These are phyloP conservation scores for Cyphomyrus plagiostoma DNA, from an alignment of 2,113 vertebrate genomes.

Conservation along the genomic window DNA sequence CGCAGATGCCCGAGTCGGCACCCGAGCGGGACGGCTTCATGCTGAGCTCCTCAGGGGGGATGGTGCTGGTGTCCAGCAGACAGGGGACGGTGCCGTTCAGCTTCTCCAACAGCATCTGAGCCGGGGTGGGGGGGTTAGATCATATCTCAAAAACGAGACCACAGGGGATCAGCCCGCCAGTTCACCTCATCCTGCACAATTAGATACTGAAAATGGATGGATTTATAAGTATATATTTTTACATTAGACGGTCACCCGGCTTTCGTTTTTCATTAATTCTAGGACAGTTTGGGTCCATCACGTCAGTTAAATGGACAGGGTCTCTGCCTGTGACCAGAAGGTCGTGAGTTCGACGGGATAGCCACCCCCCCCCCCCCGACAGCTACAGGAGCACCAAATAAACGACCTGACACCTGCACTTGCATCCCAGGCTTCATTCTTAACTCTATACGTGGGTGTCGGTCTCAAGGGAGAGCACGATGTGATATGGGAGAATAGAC, in stretches of 20 bases:
- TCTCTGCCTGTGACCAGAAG: neutral
- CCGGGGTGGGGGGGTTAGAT: neutral
- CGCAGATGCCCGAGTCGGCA: conserved; percentile 73
- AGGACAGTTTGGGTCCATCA: neutral
- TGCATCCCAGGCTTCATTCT: neutral
- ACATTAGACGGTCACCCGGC: neutral
- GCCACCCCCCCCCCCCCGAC: too few relatives aligned
- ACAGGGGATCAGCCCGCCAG: neutral
- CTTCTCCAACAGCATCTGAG: conserved; percentile 94
- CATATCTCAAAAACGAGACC: neutral
- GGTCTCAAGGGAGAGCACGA: too few relatives aligned
- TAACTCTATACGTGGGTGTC: neutral
- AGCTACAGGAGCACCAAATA: neutral
- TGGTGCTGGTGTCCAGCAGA: conserved; percentile 88
- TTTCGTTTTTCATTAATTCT: neutral
- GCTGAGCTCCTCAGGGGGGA: conserved; percentile 85
- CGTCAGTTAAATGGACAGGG: neutral
- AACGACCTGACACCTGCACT: neutral
- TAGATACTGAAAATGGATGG: neutral
- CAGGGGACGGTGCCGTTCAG: conserved; percentile 93
- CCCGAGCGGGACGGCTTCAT: conserved; percentile 78
- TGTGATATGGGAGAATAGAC: too few relatives aligned
- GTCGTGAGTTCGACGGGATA: neutral
- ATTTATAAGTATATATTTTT: neutral
- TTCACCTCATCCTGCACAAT: neutral